phyloP scores from a whole-genome alignment of 2,888 invertebrate genomes.

The Ennomos erosarius region DNA sequence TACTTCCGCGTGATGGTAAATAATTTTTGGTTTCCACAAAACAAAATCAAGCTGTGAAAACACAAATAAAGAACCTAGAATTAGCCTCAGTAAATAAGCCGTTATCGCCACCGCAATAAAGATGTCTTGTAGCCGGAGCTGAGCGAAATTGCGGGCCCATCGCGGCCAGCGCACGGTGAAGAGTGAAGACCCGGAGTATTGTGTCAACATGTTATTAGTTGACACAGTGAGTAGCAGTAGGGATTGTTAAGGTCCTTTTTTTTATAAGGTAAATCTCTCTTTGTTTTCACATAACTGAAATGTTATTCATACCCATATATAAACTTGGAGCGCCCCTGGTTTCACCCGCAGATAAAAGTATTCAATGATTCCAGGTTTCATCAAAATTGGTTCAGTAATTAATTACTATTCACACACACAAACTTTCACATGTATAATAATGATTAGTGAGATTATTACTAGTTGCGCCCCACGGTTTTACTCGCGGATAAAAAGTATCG shows the following conservation, averaged over 20 bases:
- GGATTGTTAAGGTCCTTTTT: background rate
- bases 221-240: constrained; percentile 1
- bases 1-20: background rate
- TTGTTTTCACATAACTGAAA: no score
- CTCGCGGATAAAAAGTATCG: no score
- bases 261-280: no score
- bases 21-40: constrained; percentile 3
- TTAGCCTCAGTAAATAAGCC: constrained; percentile 17
- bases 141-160: constrained; percentile 17
- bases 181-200: constrained; percentile 11
- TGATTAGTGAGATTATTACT: no score
- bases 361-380: no score
- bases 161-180: constrained; percentile 1
- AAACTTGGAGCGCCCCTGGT: no score
- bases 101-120: constrained; percentile 25
- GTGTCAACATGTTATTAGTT: constrained; percentile 15
- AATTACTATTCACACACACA: no score
- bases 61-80: background rate
- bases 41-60: constrained; percentile 19
- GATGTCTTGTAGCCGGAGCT: constrained; percentile 6
- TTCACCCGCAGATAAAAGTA: no score
- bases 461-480: no score
- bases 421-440: no score
- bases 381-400: no score
- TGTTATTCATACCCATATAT: no score